These are phyloP conservation scores for Lochmaea crataegi DNA, from an alignment of 2,888 invertebrate genomes.

Conservation along the genomic window DNA sequence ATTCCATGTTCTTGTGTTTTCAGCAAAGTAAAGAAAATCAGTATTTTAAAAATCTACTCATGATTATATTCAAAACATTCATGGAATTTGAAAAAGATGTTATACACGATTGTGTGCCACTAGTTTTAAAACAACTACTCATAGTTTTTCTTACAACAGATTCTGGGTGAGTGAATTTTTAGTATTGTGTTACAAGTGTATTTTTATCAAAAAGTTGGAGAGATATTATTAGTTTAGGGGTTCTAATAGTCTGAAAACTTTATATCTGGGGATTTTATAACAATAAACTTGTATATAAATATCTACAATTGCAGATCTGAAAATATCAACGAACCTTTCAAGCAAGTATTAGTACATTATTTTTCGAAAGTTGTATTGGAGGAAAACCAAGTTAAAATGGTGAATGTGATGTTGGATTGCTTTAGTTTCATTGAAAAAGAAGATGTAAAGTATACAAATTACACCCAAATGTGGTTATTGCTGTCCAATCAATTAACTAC, in stretches of 20 bases:
- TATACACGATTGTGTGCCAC: conserved; percentile 27
- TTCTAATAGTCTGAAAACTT: no score
- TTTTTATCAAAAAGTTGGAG: no score
- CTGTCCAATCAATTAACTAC: conserved; percentile 39
- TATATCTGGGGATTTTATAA: no score
- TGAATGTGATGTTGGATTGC: conserved; percentile 37
- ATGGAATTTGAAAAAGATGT: conserved; percentile 36
- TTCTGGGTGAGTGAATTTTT: conserved; percentile 34
- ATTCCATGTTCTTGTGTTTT: conserved; percentile 16
- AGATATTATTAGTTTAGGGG: no score
- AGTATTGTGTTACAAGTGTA: not conserved
- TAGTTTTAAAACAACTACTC: conserved; percentile 34
- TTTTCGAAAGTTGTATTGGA: conserved; percentile 38
- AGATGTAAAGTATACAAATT: conserved; percentile 40
- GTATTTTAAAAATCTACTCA: conserved; percentile 37
- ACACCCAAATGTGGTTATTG: conserved; percentile 47
- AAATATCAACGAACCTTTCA: conserved; percentile 29
- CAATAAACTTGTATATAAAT: no score
- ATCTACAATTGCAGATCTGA: conserved; percentile 23
- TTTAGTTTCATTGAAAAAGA: conserved; percentile 37
- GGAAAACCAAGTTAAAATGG: conserved; percentile 39
- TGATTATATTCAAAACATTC: conserved; percentile 35
- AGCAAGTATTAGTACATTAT: conserved; percentile 28
- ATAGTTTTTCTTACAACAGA: conserved; percentile 33
- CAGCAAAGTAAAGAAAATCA: conserved; percentile 36